A percentile compares a stretch with the other conserved stretches of the same genome.
Evolutionary conservation across 2,797 vertebrate genomes (phyloP).

Genomic region (Microctenopoma steveboyesi): DNA sequence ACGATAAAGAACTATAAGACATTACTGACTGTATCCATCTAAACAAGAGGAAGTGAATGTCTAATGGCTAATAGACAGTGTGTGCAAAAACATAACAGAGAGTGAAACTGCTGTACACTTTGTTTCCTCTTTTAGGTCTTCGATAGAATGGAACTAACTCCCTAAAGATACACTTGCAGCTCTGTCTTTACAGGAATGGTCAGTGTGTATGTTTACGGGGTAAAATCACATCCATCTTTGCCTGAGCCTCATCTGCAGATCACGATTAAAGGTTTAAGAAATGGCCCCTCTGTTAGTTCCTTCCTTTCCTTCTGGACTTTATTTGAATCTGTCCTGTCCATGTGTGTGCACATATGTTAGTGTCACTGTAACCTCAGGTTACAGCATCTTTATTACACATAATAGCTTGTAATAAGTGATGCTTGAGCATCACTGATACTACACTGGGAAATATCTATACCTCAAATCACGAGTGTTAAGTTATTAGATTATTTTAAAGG

Average conservation of each 20-base stretch:
- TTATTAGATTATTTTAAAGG: constrained; percentile 15
- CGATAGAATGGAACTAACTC: constrained; percentile 67
- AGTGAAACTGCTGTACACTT: constrained; percentile 40
- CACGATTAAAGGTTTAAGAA: constrained; percentile 58
- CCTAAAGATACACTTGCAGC: constrained; percentile 69
- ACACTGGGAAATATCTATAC: constrained; percentile 17
- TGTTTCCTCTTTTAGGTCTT: constrained; percentile 53
- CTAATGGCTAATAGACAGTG: constrained; percentile 8
- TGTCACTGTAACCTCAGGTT: constrained; percentile 43
- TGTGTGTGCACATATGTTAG: constrained; percentile 59
- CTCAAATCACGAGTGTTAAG: background rate
- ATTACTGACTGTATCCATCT: background rate
- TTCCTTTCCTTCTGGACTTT: constrained; percentile 61
- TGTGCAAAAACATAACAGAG: background rate
- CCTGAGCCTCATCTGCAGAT: constrained; percentile 25
- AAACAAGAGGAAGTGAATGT: constrained; percentile 16
- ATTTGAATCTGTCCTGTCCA: constrained; percentile 61
- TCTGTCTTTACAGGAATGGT: constrained; percentile 40
- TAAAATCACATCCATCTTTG: constrained; percentile 21
- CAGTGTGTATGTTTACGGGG: constrained; percentile 27
- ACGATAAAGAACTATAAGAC: background rate
- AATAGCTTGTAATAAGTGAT: constrained; percentile 25
- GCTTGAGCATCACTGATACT: constrained; percentile 15
- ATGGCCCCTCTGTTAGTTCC: constrained; percentile 65
- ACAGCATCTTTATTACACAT: constrained; percentile 20